These are phyloP conservation scores for Drosophila paranaensis DNA, from an alignment of 2,888 invertebrate genomes.

Conservation along the genomic window DNA sequence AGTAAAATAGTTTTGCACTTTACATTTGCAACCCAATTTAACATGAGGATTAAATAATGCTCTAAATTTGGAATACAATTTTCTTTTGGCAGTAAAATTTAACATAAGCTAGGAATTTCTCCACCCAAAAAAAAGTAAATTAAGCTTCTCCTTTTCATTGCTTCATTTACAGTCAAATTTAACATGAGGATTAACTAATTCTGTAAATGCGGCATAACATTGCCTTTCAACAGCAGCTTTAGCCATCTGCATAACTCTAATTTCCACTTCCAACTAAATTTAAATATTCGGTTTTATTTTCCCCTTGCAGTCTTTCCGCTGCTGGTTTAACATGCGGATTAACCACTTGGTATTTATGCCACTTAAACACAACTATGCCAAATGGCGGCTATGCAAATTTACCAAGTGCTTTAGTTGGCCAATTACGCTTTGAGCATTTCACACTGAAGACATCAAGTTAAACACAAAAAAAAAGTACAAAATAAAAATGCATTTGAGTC, in stretches of 20 bases:
- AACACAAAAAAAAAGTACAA: slow-evolving; percentile 20
- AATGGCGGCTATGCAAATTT: slow-evolving; percentile 44
- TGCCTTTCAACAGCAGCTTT: no score
- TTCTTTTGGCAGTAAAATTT: no score
- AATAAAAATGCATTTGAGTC: slow-evolving; percentile 33
- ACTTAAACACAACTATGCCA: slow-evolving; percentile 15
- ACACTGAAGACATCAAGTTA: slow-evolving; percentile 42
- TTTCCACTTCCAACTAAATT: neutral
- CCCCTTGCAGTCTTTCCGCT: neutral
- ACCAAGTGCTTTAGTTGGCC: slow-evolving; percentile 41
- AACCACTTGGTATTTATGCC: slow-evolving; percentile 14
- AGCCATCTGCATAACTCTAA: neutral
- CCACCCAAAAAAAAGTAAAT: neutral
- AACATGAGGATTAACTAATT: no score
- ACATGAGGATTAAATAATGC: no score
- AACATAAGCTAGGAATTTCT: no score
- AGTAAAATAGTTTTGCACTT: no score
- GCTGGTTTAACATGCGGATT: slow-evolving; percentile 11
- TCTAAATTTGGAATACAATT: neutral
- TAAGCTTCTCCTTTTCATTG: no score
- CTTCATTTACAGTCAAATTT: no score
- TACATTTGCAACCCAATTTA: no score
- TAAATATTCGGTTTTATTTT: neutral
- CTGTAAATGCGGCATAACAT: neutral
- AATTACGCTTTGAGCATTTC: slow-evolving; percentile 46